These are phyloP conservation scores for Diaphora mendica DNA, from an alignment of 2,888 invertebrate species.

Conservation along the genomic window DNA sequence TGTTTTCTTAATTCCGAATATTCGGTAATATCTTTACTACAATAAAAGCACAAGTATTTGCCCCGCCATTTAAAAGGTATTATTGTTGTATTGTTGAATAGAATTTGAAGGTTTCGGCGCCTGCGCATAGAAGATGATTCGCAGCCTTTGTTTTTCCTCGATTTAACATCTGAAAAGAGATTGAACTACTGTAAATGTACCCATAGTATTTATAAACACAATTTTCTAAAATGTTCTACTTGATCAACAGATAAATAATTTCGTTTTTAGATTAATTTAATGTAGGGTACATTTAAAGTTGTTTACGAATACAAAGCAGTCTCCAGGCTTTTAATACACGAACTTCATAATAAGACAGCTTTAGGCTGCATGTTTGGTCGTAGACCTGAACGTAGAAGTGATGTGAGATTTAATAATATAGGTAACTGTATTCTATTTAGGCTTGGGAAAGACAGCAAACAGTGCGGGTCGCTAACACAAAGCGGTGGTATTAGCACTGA, in stretches of 20 bases:
- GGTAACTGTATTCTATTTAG: neutral
- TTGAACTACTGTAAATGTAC: constrained; percentile 81
- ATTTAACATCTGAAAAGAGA: constrained; percentile 78
- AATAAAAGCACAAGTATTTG: constrained; percentile 80
- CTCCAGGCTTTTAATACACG: neutral
- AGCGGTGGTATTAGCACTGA: neutral
- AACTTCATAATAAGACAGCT: neutral
- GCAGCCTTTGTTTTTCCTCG: constrained; percentile 71
- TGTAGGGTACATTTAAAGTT: constrained; percentile 74
- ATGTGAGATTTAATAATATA: no score
- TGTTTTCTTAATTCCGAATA: constrained; percentile 73
- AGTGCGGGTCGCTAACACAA: neutral
- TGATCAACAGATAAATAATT: constrained; percentile 26
- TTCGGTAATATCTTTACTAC: constrained; percentile 73
- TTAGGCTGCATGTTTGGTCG: neutral
- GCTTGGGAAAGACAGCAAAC: neutral
- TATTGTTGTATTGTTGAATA: constrained; percentile 80
- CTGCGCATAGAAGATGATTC: constrained; percentile 79
- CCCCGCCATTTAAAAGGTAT: constrained; percentile 84
- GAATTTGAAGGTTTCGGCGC: constrained; percentile 74
- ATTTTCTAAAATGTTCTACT: constrained; percentile 45
- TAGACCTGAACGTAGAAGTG: no score
- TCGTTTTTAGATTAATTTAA: constrained; percentile 30
- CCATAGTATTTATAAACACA: constrained; percentile 47
- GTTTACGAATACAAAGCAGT: constrained; percentile 3